A percentile compares a stretch with the other conserved stretches of the same genome.
Conservation (phyloP, 2,797 vertebrate genomes). For the Alca torda region DNA sequence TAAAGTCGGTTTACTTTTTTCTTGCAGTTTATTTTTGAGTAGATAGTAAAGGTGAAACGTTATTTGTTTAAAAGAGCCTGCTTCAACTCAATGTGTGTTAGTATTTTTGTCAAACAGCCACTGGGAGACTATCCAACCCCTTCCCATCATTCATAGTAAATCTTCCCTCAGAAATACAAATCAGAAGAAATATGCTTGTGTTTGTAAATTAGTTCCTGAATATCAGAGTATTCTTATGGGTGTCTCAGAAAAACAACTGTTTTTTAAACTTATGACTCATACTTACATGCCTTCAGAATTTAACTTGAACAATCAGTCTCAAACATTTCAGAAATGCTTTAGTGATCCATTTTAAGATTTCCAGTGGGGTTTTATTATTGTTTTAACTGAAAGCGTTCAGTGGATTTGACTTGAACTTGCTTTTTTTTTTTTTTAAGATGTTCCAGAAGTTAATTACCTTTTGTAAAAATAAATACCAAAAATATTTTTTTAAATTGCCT, state of each 20-base stretch:
- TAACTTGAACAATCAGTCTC: not conserved
- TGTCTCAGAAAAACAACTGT: not conserved
- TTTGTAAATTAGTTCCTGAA: not conserved
- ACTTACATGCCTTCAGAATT: not conserved
- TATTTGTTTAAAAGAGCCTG: constrained; percentile 1
- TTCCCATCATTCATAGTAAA: not conserved
- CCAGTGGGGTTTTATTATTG: not conserved
- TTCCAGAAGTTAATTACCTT: not conserved
- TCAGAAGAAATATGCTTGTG: not conserved
- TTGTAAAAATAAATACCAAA: not conserved
- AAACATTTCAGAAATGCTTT: not conserved
- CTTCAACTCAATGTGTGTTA: not conserved
- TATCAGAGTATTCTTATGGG: not conserved
- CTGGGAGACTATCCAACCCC: not conserved
- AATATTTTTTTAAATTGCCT: not conserved
- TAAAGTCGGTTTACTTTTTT: constrained; percentile 20
- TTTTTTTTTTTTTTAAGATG: not conserved
- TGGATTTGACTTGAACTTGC: not conserved
- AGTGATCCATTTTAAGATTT: not conserved
- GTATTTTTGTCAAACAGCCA: not conserved
- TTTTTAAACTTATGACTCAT: not conserved
- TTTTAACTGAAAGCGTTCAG: not conserved
- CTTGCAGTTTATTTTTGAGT: constrained; percentile 11
- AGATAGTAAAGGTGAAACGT: not conserved
- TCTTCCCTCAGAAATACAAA: not conserved